These are phyloP conservation scores for Steinernema hermaphroditum DNA, from an alignment of 2,888 invertebrate genomes.

Conservation along the genomic window DNA sequence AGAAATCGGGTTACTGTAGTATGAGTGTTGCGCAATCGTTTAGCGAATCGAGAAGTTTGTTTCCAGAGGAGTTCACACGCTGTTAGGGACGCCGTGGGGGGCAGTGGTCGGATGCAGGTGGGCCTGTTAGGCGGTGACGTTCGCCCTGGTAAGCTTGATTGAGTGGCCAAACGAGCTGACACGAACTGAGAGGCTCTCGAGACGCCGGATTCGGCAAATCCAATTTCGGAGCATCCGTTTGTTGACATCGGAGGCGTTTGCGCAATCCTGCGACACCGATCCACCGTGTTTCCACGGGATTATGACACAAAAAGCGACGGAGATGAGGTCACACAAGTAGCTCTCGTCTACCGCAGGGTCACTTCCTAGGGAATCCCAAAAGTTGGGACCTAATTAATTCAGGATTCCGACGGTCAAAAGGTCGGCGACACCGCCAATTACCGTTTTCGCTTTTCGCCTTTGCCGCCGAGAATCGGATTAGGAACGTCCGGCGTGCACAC, in stretches of 20 bases:
- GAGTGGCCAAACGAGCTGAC: conserved; percentile 24
- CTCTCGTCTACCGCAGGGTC: not conserved
- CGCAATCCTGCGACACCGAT: conserved; percentile 9
- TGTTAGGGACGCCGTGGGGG: not conserved
- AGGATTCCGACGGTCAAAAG: conserved; percentile 7
- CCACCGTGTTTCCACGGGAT: conserved; percentile 15
- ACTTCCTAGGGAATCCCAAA: not conserved
- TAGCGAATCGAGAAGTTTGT: not conserved
- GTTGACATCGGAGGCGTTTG: not conserved
- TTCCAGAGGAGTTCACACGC: not conserved
- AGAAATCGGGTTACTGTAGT: not conserved
- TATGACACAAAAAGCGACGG: not conserved
- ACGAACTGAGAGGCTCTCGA: not conserved
- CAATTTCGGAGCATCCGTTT: conserved; percentile 10
- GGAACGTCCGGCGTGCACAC: not conserved
- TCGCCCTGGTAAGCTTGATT: conserved; percentile 1
- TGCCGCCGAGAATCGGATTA: conserved; percentile 10
- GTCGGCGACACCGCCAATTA: not conserved
- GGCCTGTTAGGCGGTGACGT: not conserved
- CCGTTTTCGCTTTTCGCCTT: not conserved
- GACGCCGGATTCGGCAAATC: not conserved
- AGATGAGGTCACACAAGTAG: not conserved
- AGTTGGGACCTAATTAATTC: not conserved
- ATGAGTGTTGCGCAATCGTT: not conserved
- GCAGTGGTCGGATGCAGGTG: not conserved